Evolutionary conservation across 1,140 invertebrate genomes (phyloP).

Genomic region (Dreissena rostriformis): DNA sequence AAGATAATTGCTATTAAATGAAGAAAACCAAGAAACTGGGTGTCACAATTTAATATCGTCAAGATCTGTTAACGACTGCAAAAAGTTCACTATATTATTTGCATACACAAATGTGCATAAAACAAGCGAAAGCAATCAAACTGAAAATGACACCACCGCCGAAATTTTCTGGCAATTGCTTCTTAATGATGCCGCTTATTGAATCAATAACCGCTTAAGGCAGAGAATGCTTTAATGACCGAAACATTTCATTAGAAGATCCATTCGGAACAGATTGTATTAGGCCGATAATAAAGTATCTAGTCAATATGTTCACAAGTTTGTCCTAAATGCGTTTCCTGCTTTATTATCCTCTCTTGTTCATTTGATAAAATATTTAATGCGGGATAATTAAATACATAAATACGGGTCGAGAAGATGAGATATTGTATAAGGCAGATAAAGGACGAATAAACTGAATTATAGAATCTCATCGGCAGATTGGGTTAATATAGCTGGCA

Average conservation of each 20-base stretch:
- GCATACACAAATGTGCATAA: no score
- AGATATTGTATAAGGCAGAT: slow-evolving; percentile 10
- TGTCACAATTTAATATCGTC: no score
- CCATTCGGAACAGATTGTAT: slow-evolving; percentile 23
- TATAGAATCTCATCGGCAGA: slow-evolving; percentile 40
- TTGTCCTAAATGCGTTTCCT: slow-evolving; percentile 7
- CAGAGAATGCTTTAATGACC: slow-evolving; percentile 38
- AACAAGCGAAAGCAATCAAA: no score
- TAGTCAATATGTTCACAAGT: slow-evolving; percentile 47
- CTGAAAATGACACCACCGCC: background rate
- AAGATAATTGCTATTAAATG: no score
- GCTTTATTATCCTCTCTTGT: background rate
- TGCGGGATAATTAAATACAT: slow-evolving; percentile 47
- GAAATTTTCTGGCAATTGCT: background rate
- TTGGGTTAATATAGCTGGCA: slow-evolving; percentile 47
- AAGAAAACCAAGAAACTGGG: no score
- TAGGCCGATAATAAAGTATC: slow-evolving; percentile 28
- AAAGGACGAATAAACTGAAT: slow-evolving; percentile 56
- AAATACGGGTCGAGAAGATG: slow-evolving; percentile 20
- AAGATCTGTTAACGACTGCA: no score
- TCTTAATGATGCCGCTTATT: background rate
- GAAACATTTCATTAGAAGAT: slow-evolving; percentile 13
- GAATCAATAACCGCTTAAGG: slow-evolving; percentile 33
- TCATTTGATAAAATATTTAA: slow-evolving; percentile 51
- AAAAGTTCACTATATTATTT: no score